Percentiles rank a stretch among this genome's conserved stretches.
Conservation (phyloP, 2,888 invertebrate species). For the Drosophila mayaguana region DNA sequence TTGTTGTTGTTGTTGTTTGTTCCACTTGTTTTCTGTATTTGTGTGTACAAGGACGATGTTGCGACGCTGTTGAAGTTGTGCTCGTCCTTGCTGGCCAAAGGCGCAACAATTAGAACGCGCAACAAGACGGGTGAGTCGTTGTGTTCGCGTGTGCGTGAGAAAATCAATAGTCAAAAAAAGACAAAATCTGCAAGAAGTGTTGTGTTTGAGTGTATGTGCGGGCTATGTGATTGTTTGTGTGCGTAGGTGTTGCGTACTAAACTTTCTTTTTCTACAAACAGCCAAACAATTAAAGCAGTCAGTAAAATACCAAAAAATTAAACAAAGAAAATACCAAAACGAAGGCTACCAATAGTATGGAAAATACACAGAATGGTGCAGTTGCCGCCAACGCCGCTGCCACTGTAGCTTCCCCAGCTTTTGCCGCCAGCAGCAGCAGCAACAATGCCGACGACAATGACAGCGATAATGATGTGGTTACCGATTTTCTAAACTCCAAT, state of each 20-base stretch:
- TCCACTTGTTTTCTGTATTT: conserved; percentile 40
- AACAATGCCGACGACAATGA: conserved; percentile 82
- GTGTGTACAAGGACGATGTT: conserved; percentile 52
- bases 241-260: conserved; percentile 61
- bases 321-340: conserved; percentile 41
- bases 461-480: conserved; percentile 85
- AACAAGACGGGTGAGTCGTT: conserved; percentile 61
- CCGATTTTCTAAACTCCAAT: conserved; percentile 84
- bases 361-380: conserved; percentile 65
- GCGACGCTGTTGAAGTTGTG: conserved; percentile 42
- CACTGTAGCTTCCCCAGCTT: conserved; percentile 16
- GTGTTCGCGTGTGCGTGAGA: conserved; percentile 26
- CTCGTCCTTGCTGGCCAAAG: conserved; percentile 57
- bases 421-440: conserved; percentile 7
- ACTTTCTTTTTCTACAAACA: conserved; percentile 76
- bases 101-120: conserved; percentile 76
- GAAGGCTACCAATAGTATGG: conserved; percentile 59
- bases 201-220: conserved; percentile 22
- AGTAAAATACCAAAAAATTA: conserved; percentile 49
- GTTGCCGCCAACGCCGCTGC: conserved; percentile 27
- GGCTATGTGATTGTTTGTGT: conserved; percentile 4
- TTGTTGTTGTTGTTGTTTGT: conserved; percentile 14
- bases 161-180: conserved; percentile 6
- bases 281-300: conserved; percentile 26
- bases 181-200: conserved; percentile 20